phyloP scores from a whole-genome alignment of 2,113 vertebrate species.

The Zosterops borbonicus region DNA sequence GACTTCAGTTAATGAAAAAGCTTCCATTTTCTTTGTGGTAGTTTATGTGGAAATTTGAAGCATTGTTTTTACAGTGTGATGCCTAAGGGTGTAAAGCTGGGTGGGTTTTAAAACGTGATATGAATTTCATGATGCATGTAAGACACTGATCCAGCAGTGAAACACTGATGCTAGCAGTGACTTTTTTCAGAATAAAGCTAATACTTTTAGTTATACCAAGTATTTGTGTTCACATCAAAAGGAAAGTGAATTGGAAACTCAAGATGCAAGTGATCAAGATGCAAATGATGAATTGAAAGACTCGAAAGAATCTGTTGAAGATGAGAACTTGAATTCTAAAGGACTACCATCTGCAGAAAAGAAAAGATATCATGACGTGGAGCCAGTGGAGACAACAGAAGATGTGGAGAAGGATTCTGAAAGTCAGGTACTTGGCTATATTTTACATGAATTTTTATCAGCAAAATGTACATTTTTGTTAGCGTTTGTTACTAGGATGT shows the following conservation, averaged over 20 bases:
- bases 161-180: background rate
- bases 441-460: background rate
- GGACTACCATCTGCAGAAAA: conserved; percentile 65
- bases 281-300: conserved; percentile 80
- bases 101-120: background rate
- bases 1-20: background rate
- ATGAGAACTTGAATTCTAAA: conserved; percentile 75
- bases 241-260: conserved; percentile 80
- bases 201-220: conserved; percentile 27
- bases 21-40: background rate
- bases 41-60: background rate
- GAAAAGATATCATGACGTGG: conserved; percentile 58
- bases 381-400: conserved; percentile 69
- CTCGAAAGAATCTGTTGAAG: conserved; percentile 75
- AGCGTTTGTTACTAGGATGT: background rate
- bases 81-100: background rate
- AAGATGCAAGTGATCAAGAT: conserved; percentile 80
- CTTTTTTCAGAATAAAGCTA: background rate
- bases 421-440: conserved; percentile 73
- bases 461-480: background rate
- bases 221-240: conserved; percentile 73
- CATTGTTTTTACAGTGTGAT: background rate
- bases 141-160: background rate
- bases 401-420: conserved; percentile 74
- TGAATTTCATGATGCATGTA: background rate